These are phyloP conservation scores for Diploptera punctata DNA, from an alignment of 2,888 invertebrate species.

Conservation along the genomic window DNA sequence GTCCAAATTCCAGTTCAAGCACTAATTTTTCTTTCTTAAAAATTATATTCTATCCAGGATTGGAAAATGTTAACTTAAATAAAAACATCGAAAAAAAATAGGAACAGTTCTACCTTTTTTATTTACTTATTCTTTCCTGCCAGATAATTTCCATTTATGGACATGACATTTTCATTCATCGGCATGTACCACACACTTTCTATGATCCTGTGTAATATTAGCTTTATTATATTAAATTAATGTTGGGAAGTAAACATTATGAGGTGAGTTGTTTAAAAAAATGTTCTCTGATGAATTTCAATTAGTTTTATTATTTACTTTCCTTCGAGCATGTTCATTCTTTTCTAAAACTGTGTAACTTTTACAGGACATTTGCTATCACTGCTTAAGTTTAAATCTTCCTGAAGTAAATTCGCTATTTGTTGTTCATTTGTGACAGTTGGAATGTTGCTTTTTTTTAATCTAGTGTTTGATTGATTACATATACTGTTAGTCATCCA, in stretches of 20 bases:
- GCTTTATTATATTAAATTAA: constrained; percentile 7
- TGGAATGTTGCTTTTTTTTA: neutral
- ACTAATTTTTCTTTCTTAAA: too few relatives aligned
- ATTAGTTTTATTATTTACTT: constrained; percentile 24
- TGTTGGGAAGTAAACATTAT: too few relatives aligned
- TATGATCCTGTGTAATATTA: neutral
- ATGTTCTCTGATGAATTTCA: too few relatives aligned
- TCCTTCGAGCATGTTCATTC: constrained; percentile 14
- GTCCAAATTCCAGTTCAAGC: too few relatives aligned
- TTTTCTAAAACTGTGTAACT: constrained; percentile 18
- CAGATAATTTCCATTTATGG: constrained; percentile 24
- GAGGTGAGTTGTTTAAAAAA: too few relatives aligned
- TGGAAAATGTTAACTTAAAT: too few relatives aligned
- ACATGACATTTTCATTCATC: constrained; percentile 22
- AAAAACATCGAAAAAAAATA: too few relatives aligned
- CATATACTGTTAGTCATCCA: constrained; percentile 17
- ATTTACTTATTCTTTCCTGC: constrained; percentile 25
- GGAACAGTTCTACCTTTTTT: constrained; percentile 28
- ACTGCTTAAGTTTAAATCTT: constrained; percentile 25
- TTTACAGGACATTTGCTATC: neutral
- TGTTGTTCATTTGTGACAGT: constrained; percentile 10
- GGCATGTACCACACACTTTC: too few relatives aligned
- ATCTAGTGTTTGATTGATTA: constrained; percentile 16
- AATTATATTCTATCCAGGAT: too few relatives aligned
- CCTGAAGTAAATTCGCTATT: constrained; percentile 21